phyloP scores from a whole-genome alignment of 2,113 vertebrate genomes.

The Vulpes lagopus region DNA sequence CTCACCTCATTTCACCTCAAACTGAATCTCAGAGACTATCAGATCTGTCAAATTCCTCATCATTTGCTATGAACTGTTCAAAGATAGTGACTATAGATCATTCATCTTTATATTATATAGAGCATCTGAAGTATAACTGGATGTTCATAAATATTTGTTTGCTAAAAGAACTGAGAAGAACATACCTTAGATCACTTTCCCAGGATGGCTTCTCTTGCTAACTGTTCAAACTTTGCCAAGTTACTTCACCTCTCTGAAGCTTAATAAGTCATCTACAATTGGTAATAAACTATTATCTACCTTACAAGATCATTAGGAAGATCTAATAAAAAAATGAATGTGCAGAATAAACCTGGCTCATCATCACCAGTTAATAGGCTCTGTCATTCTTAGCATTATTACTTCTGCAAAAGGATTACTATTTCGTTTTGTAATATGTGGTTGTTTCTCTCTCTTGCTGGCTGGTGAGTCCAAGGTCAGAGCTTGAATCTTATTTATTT shows the following conservation, averaged over 20 bases:
- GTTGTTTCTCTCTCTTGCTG: neutral
- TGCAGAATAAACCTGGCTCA: neutral
- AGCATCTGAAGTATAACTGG: neutral
- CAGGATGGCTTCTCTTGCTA: neutral
- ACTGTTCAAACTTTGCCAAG: neutral
- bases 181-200: neutral
- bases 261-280: neutral
- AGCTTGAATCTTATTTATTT: slow-evolving; percentile 15
- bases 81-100: neutral
- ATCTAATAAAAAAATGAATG: neutral
- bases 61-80: neutral
- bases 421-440: neutral
- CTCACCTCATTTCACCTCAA: neutral
- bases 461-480: neutral
- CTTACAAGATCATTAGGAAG: neutral
- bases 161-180: neutral
- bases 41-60: neutral
- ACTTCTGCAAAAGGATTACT: neutral
- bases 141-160: neutral
- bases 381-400: neutral
- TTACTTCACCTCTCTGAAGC: neutral
- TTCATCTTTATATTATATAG: neutral
- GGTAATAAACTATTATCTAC: neutral
- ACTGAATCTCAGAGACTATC: neutral
- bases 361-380: neutral